Percentiles rank a stretch among this genome's conserved stretches.
These are phyloP conservation scores for Crossocerus cetratus DNA, from an alignment of 2,888 invertebrate genomes.

Conservation along the genomic window DNA sequence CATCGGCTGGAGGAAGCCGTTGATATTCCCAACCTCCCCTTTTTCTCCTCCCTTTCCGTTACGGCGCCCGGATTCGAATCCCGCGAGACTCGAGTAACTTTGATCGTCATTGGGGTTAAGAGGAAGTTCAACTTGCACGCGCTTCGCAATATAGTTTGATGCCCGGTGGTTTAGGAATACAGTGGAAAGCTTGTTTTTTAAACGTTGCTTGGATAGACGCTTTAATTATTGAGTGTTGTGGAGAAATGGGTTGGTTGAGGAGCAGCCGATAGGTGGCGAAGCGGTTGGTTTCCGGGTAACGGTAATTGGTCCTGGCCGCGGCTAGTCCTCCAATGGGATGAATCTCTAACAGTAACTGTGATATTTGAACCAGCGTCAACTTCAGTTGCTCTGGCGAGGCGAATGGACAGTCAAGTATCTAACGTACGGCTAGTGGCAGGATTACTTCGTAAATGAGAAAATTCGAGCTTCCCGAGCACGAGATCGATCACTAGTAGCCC, in stretches of 20 bases:
- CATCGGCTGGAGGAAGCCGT: too few species aligned
- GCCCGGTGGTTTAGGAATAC: too few species aligned
- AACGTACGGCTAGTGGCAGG: conserved; percentile 44
- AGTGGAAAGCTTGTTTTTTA: too few species aligned
- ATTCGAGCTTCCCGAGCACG: conserved; percentile 8
- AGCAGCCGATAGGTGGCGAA: conserved; percentile 25
- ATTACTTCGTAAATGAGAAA: conserved; percentile 40
- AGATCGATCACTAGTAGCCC: conserved; percentile 3
- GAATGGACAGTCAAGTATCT: conserved; percentile 50
- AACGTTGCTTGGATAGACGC: conserved; percentile 1
- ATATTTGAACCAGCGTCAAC: conserved; percentile 70
- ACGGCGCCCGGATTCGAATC: too few species aligned
- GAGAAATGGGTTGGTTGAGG: too few species aligned
- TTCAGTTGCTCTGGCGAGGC: conserved; percentile 64
- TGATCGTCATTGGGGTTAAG: too few species aligned
- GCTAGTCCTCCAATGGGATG: conserved; percentile 28
- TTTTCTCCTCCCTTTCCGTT: too few species aligned
- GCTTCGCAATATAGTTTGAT: too few species aligned
- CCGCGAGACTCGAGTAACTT: too few species aligned
- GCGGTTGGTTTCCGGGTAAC: not conserved
- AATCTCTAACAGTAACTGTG: conserved; percentile 64
- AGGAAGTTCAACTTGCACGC: too few species aligned
- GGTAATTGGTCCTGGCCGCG: conserved; percentile 29
- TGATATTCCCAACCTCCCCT: too few species aligned
- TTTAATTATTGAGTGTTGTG: not conserved